These are phyloP conservation scores for Ispidina lecontei DNA, from an alignment of 2,797 vertebrate genomes.

Conservation along the genomic window DNA sequence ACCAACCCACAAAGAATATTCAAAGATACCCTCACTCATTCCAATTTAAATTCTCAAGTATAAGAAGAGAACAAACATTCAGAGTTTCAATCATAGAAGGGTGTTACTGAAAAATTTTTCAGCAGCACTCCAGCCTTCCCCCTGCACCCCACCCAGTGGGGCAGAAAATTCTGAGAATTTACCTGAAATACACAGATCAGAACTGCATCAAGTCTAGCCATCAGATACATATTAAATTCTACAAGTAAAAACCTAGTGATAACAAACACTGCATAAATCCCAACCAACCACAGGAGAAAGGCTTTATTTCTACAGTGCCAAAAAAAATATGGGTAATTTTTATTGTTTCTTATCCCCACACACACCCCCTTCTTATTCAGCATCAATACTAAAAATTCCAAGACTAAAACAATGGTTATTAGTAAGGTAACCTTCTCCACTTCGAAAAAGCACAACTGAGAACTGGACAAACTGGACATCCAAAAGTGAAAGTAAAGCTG, in stretches of 20 bases:
- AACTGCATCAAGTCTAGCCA: neutral
- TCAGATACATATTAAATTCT: neutral
- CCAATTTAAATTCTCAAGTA: neutral
- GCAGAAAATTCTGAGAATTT: neutral
- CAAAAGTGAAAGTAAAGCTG: conserved; percentile 13
- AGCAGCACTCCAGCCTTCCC: neutral
- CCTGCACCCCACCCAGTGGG: too few relatives aligned
- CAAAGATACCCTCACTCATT: neutral
- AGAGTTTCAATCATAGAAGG: neutral
- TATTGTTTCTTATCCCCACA: neutral
- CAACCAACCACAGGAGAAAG: neutral
- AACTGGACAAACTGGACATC: neutral
- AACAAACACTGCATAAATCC: neutral
- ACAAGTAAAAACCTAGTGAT: neutral
- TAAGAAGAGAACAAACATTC: neutral
- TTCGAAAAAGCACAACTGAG: neutral
- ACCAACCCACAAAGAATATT: neutral
- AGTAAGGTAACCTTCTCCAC: neutral
- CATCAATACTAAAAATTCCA: neutral
- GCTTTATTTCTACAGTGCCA: neutral
- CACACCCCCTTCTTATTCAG: neutral
- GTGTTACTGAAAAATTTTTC: neutral
- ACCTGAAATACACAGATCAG: neutral
- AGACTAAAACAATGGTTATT: neutral
- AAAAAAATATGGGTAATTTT: neutral